A percentile compares a stretch with the other conserved stretches of the same genome.
These are phyloP conservation scores for Phasianus colchicus DNA, from an alignment of 2,113 vertebrate species.

Conservation along the genomic window DNA sequence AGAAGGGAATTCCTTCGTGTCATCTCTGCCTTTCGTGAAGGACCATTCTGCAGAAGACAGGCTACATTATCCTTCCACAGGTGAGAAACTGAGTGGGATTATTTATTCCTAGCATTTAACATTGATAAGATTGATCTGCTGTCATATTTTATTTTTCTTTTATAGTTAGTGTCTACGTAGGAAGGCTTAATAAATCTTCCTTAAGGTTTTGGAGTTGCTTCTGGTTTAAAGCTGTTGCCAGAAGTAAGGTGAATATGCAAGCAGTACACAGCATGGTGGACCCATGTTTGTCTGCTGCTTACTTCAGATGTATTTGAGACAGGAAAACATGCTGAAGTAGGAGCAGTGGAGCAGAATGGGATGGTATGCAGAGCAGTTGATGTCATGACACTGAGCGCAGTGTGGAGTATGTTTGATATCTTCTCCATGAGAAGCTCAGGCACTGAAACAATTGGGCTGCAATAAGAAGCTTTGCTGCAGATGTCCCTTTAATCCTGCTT, in stretches of 20 bases:
- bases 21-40: background rate
- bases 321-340: background rate
- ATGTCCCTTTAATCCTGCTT: background rate
- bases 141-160: background rate
- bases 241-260: background rate
- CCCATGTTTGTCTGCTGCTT: background rate
- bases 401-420: background rate
- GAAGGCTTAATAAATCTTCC: background rate
- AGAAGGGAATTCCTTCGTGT: background rate
- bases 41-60: background rate
- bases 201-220: background rate
- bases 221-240: background rate
- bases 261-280: rapidly evolving
- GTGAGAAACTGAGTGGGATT: background rate
- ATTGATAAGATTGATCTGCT: background rate
- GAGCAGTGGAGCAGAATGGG: background rate
- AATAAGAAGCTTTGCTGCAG: background rate
- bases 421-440: background rate
- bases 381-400: background rate
- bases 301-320: rapidly evolving
- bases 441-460: background rate
- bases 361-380: background rate
- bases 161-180: background rate
- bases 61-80: background rate
- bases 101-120: background rate